Evolutionary conservation across 2,113 vertebrate species (phyloP).

Genomic region (Corythaeola cristata): DNA sequence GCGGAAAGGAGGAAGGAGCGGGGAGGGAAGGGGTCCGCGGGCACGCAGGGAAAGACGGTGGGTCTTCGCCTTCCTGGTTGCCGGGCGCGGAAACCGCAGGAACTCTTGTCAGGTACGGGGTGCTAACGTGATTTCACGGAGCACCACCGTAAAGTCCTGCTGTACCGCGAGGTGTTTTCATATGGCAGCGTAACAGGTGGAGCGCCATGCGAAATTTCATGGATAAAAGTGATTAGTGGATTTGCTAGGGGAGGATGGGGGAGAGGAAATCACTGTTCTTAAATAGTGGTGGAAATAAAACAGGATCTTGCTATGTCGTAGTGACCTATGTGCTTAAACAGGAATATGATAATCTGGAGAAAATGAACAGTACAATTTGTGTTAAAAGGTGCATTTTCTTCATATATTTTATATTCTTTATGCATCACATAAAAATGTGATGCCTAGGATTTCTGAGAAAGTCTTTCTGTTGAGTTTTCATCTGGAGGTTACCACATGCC

Average conservation of each 20-base stretch:
- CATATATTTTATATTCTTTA: rapidly evolving
- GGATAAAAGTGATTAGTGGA: rapidly evolving
- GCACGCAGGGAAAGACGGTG: too few species aligned
- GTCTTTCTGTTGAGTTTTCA: not conserved
- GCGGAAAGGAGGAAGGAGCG: not conserved
- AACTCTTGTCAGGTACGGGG: rapidly evolving
- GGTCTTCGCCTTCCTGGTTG: not conserved
- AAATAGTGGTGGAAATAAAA: not conserved
- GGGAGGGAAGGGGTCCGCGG: too few species aligned
- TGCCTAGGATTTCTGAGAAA: not conserved
- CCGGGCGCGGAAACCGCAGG: too few species aligned
- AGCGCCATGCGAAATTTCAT: rapidly evolving
- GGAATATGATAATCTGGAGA: rapidly evolving
- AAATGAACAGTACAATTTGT: not conserved
- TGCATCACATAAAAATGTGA: rapidly evolving
- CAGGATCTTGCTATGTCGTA: rapidly evolving
- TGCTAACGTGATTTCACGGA: too few species aligned
- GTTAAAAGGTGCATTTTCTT: not conserved
- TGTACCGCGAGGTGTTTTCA: too few species aligned
- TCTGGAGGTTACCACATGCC: too few species aligned
- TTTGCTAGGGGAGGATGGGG: not conserved
- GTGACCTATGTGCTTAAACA: rapidly evolving
- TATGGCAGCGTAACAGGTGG: rapidly evolving
- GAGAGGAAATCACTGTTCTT: not conserved
- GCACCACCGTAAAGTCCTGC: rapidly evolving